Conservation (phyloP, 2,797 vertebrate species). For the Ataeniobius toweri region DNA sequence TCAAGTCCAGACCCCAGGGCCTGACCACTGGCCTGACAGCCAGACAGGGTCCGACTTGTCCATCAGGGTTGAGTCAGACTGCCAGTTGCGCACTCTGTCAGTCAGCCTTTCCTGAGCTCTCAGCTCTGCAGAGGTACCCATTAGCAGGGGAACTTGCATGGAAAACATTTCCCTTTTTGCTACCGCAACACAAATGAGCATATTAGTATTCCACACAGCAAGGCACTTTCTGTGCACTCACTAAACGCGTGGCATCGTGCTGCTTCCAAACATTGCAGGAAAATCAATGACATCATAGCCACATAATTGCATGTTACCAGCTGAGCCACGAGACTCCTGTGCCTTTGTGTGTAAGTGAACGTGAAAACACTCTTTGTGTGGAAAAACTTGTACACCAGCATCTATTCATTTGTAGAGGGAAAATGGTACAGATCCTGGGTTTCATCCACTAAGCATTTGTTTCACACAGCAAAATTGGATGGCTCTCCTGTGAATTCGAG, state of each 20-base stretch:
- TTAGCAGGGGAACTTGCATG: conserved; percentile 44
- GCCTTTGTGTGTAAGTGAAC: conserved; percentile 44
- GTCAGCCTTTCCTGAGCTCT: conserved; percentile 36
- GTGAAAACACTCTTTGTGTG: conserved; percentile 31
- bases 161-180: conserved; percentile 75
- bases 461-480: conserved; percentile 23
- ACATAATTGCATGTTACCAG: conserved; percentile 82
- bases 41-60: conserved; percentile 46
- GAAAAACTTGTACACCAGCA: conserved; percentile 36
- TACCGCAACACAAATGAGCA: conserved; percentile 70
- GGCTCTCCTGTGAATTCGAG: conserved; percentile 43
- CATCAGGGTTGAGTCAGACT: conserved; percentile 58
- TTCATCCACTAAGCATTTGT: conserved; percentile 44
- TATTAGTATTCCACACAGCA: conserved; percentile 83
- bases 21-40: conserved; percentile 45
- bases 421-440: conserved; percentile 45
- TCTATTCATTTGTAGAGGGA: conserved; percentile 51
- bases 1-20: conserved; percentile 42
- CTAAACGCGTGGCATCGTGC: conserved; percentile 70
- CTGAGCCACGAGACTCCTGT: conserved; percentile 63
- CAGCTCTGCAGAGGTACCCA: conserved; percentile 61
- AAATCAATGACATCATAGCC: conserved; percentile 84
- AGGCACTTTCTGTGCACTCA: conserved; percentile 78
- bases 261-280: conserved; percentile 73
- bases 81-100: conserved; percentile 47